Conservation (phyloP, 2,113 vertebrate species). For the Caracal caracal region DNA sequence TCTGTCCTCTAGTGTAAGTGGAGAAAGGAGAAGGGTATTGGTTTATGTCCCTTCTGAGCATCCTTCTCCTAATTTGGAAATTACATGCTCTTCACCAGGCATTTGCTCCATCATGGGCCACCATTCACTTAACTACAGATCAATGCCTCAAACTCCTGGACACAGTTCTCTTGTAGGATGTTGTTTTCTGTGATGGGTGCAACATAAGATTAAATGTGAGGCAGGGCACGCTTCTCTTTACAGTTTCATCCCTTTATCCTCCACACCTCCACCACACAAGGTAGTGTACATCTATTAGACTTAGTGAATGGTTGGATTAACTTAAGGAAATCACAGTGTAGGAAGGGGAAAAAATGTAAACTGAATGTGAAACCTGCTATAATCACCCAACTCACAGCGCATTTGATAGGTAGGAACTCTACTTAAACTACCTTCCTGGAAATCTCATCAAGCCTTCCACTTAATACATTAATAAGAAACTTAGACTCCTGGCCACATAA, state of each 20-base stretch:
- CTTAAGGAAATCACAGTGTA: background rate
- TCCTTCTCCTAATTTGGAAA: background rate
- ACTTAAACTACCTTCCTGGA: background rate
- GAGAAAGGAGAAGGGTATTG: background rate
- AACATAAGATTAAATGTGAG: background rate
- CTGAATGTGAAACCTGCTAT: background rate
- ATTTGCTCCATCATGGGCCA: background rate
- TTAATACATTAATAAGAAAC: slow-evolving; percentile 34
- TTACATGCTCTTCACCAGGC: background rate
- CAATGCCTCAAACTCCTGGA: background rate
- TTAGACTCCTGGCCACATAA: background rate
- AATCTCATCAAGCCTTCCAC: background rate
- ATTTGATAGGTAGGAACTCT: background rate
- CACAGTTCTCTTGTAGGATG: background rate
- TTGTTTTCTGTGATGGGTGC: background rate
- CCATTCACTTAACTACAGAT: background rate
- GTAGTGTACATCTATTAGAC: background rate
- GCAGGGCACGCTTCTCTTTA: background rate
- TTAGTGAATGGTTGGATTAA: background rate
- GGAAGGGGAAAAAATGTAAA: background rate
- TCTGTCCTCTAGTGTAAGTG: background rate
- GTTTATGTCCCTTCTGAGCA: background rate
- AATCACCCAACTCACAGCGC: background rate
- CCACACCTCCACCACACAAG: background rate
- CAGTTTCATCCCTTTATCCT: background rate